These are phyloP conservation scores for Lasioglossum marginatum DNA, from an alignment of 2,888 invertebrate species.

Conservation along the genomic window DNA sequence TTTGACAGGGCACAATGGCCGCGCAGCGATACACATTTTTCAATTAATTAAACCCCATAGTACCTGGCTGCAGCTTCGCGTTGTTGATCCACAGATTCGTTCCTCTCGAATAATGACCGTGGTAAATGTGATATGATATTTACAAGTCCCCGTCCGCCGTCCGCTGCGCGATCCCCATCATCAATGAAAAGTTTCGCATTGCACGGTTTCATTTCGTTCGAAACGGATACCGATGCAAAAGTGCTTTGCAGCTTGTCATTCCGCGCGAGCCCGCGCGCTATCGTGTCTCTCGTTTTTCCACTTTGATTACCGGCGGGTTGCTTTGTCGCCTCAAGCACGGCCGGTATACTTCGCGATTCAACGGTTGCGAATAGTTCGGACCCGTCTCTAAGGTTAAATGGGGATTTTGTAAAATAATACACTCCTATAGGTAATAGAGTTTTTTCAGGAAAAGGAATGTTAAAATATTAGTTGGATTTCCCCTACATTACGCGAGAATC, in stretches of 20 bases:
- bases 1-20: neutral
- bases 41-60: constrained; percentile 29
- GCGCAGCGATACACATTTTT: constrained; percentile 27
- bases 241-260: neutral
- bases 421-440: neutral
- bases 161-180: neutral
- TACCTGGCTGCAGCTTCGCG: neutral
- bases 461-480: neutral
- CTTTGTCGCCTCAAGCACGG: neutral
- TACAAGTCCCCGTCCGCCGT: neutral
- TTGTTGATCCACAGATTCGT: neutral
- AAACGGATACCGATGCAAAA: neutral
- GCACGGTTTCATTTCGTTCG: neutral
- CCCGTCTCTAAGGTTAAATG: neutral
- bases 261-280: neutral
- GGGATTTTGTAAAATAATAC: neutral
- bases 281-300: neutral
- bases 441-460: neutral
- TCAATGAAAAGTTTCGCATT: neutral
- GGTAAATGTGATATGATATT: neutral
- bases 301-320: neutral
- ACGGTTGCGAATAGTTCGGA: neutral
- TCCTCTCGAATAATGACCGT: constrained; percentile 5
- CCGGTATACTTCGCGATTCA: neutral
- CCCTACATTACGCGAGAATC: too few species aligned